These are phyloP conservation scores for Eilema griseolum DNA, from an alignment of 2,888 invertebrate species.

Conservation along the genomic window DNA sequence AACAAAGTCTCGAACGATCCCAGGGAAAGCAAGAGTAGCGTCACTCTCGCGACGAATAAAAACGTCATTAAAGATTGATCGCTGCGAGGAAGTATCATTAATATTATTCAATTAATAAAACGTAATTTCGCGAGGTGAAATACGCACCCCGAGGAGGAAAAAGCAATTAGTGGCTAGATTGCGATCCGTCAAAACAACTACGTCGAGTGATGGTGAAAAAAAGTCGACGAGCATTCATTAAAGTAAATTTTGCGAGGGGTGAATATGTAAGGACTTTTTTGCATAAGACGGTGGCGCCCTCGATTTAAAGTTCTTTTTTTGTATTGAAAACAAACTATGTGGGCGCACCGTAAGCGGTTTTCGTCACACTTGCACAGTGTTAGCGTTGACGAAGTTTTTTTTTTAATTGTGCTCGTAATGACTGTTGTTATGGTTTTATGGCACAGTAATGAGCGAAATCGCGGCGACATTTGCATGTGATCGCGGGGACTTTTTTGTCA, in stretches of 20 bases:
- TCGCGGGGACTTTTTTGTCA: slow-evolving; percentile 79
- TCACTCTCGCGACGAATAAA: slow-evolving; percentile 82
- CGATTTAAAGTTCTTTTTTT: slow-evolving; percentile 75
- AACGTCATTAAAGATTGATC: slow-evolving; percentile 86
- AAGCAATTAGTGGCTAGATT: slow-evolving; percentile 88
- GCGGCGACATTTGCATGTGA: slow-evolving; percentile 84
- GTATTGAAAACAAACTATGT: slow-evolving; percentile 82
- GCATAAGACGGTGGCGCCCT: slow-evolving; percentile 86
- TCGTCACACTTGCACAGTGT: slow-evolving; percentile 82
- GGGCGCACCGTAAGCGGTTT: slow-evolving; percentile 85
- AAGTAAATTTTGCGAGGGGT: slow-evolving; percentile 85
- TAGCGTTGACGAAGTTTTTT: slow-evolving; percentile 79
- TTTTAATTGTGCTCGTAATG: slow-evolving; percentile 84
- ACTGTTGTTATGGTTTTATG: slow-evolving; percentile 85
- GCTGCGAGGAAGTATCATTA: slow-evolving; percentile 84
- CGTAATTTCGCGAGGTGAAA: slow-evolving; percentile 83
- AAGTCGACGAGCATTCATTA: slow-evolving; percentile 84
- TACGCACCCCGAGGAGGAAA: slow-evolving; percentile 84
- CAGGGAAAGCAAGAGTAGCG: slow-evolving; percentile 70
- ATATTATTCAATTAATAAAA: slow-evolving; percentile 88
- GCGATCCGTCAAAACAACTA: slow-evolving; percentile 87
- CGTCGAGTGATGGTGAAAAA: slow-evolving; percentile 73
- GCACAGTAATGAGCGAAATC: slow-evolving; percentile 80
- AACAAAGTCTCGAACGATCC: slow-evolving; percentile 66
- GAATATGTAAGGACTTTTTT: slow-evolving; percentile 86